Percentiles rank a stretch among this genome's conserved stretches.
These are phyloP conservation scores for Syrmaticus mikado DNA, from an alignment of 2,113 vertebrate species.

Conservation along the genomic window DNA sequence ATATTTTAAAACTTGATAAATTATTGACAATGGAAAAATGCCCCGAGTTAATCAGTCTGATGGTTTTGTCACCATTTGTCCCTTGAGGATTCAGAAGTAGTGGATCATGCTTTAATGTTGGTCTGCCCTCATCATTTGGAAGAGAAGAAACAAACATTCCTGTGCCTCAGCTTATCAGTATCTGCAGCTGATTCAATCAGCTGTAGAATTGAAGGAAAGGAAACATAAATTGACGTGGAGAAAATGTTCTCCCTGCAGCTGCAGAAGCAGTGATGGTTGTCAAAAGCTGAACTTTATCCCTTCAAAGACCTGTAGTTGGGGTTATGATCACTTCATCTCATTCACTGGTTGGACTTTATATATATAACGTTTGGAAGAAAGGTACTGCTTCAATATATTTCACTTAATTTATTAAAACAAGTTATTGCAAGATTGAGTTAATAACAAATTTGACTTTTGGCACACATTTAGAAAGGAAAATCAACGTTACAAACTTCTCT, in stretches of 20 bases:
- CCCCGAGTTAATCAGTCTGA: slow-evolving; percentile 16
- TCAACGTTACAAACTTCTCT: background rate
- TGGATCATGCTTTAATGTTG: background rate
- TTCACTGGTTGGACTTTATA: background rate
- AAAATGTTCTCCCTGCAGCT: slow-evolving; percentile 46
- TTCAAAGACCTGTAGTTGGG: background rate
- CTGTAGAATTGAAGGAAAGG: slow-evolving; percentile 33
- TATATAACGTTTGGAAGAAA: background rate
- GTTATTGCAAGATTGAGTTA: background rate
- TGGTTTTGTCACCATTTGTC: background rate
- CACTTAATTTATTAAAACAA: background rate
- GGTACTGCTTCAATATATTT: background rate
- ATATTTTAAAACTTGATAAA: slow-evolving; percentile 3
- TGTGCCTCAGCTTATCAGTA: background rate
- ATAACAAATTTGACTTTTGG: slow-evolving; percentile 4
- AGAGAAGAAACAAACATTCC: slow-evolving; percentile 49
- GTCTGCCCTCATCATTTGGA: background rate
- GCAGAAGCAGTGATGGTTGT: background rate
- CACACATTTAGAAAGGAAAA: background rate
- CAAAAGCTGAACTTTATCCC: slow-evolving; percentile 7
- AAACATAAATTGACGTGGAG: slow-evolving; percentile 53
- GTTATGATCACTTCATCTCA: background rate
- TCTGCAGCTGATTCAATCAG: slow-evolving; percentile 49
- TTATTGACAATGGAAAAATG: slow-evolving; percentile 17
- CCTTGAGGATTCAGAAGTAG: background rate